phyloP scores from a whole-genome alignment of 2,113 vertebrate species.

The Barnardius zonarius region DNA sequence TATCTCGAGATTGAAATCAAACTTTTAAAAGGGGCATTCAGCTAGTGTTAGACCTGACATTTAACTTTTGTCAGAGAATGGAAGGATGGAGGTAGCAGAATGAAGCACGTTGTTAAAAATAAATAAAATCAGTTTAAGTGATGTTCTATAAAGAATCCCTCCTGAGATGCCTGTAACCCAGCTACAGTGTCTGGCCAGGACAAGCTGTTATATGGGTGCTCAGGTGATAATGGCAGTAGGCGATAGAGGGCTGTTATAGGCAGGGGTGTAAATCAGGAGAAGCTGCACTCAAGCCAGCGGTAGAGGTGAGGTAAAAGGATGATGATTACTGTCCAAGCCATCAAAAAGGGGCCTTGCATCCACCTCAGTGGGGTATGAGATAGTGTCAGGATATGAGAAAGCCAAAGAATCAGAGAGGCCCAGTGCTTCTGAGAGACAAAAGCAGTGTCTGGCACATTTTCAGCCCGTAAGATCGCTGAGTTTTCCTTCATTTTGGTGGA shows the following conservation, averaged over 20 bases:
- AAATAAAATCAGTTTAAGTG: neutral
- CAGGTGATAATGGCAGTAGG: neutral
- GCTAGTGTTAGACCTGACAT: neutral
- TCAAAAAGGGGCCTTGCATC: neutral
- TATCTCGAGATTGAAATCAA: neutral
- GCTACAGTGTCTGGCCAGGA: neutral
- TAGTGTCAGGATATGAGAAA: neutral
- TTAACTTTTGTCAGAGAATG: slow-evolving; percentile 14
- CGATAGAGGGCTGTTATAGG: neutral
- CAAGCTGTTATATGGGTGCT: neutral
- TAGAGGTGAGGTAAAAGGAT: neutral
- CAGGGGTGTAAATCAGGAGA: neutral
- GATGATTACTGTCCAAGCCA: neutral
- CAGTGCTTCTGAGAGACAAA: neutral
- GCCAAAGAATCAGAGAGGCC: neutral
- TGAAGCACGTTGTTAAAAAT: neutral
- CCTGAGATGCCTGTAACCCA: neutral
- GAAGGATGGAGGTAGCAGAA: neutral
- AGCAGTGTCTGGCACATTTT: neutral
- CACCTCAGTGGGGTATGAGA: neutral
- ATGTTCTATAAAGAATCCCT: neutral
- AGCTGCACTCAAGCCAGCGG: neutral
- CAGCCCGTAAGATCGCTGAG: fast-evolving
- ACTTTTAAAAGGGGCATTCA: neutral
- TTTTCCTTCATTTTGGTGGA: neutral